Evolutionary conservation across 2,797 vertebrate species (phyloP), one percentile per base, ranked within the genome.

Genomic region (Sebastiscus albofasciatus): DNA sequence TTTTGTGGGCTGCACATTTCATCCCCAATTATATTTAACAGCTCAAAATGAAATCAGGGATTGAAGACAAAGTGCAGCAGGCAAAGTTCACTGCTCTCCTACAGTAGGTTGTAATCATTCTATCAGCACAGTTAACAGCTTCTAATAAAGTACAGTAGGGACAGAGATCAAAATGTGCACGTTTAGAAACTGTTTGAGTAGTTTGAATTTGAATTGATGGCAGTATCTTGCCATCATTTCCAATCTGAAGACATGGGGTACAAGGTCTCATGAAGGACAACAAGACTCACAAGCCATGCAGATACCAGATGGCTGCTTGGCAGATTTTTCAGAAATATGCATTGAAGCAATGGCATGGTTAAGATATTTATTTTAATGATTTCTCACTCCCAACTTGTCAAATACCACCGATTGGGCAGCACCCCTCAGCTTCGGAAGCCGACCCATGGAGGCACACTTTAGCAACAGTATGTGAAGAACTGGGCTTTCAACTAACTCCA

Each of bases 21-120:
- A 74, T 80, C 54, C 39, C 82, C 72, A 72, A 79, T 90, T 83
- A 71, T 77, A 79, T 85, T 80, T 77, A 76, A 85, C 61, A 64
- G 34, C 29, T 77, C 29, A 46, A 81, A 85, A 80, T 78, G 16
- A 87, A 85, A 86, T 89, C 67, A 65, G 67, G 77, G 65, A 76
- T 46, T 72, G 52, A 67, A 65, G 76, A 79, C 42, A 55, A 62
- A 70, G 8, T 36, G 42, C 54, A 82, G 73, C 75, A 72, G 68
- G 13, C n/a, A 4, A 69, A 56, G 33, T 54, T 69, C 34, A 42
- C 36, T 27, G 56, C 61, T 80, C 62, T 69, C 27, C 49, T 66
- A 24, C 29, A 58, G 6, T 27, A 20, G 46, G 39, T 24, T 62
- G 36, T 26, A 62, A 52, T 75, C 49, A n/a, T 61, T 77, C 29